These are phyloP conservation scores for Engystomops pustulosus DNA, from an alignment of 2,113 vertebrate genomes.

Conservation along the genomic window DNA sequence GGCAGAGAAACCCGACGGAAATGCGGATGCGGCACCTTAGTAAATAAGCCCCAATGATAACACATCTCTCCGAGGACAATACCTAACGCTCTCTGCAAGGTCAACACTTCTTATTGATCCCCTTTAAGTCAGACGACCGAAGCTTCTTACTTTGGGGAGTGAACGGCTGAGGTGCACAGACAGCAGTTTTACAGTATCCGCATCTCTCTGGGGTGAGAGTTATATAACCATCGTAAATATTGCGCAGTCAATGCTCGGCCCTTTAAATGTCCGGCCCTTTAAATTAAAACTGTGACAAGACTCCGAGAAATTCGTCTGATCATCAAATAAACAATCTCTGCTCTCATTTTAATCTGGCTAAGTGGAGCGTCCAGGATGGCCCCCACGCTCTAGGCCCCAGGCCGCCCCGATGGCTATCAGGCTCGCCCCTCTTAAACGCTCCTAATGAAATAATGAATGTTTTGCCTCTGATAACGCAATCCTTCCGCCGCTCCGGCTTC, in stretches of 20 bases:
- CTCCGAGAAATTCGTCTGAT: background rate
- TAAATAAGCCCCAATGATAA: too few relatives aligned
- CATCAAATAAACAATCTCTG: background rate
- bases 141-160: too few relatives aligned
- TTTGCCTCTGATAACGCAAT: slow-evolving; percentile 29
- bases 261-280: background rate
- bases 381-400: background rate
- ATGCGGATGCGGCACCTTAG: too few relatives aligned
- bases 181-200: background rate
- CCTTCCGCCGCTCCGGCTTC: background rate
- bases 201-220: too few relatives aligned
- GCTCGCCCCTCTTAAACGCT: background rate
- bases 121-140: too few relatives aligned
- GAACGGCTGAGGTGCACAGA: background rate
- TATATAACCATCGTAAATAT: too few relatives aligned
- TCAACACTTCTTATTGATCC: too few relatives aligned
- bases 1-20: too few relatives aligned
- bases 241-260: background rate
- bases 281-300: background rate
- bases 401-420: background rate
- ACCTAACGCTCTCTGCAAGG: too few relatives aligned
- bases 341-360: background rate
- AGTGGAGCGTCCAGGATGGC: background rate
- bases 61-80: too few relatives aligned
- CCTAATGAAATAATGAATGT: slow-evolving; percentile 32